Evolutionary conservation across 2,888 invertebrate species (phyloP), one percentile per base, ranked within the genome.

Genomic region (Spisula subtruncata): DNA sequence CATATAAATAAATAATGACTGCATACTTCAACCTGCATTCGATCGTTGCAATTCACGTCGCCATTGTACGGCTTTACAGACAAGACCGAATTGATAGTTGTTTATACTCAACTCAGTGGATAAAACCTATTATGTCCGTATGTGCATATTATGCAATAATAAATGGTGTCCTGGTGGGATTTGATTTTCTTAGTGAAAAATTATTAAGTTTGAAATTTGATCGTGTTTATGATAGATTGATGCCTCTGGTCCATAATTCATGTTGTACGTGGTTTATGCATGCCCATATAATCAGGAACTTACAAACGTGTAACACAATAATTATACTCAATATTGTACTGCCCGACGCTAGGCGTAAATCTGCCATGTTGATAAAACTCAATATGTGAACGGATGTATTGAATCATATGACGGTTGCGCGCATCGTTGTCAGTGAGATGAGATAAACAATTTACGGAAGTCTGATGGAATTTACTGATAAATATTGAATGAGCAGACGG

Each of bases 1-100:
- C 75, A 75, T 75, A 32, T 75, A 14, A 75, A 75, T 75, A 75
- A 75, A 16, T 75, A 75, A 75, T 75, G 75, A 75, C 32, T 32
- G 35, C 29, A 75, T 75, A 75, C 75, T 75, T 75, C 35, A 75
- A 32, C 25, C 75, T 75, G 75, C 75, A 75, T 75, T 32, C 14
- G 75, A 75, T 32, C 32, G 25, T 14, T 75, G 75, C 35, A 75
- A 18, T 32, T 35, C 25, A 10, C 25, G 60, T 25, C n/a, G 32
- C 75, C 18, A 35, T 75, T 32, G 32, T 75, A 75, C 75, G 16
- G 35, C 4, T 32, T 35, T 16, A 16, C 25, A 75, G 75, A n/a
- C n/a, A n/a, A n/a, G n/a, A 16, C 75, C 75, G 75, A 32, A 75
- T 32, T 14, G 10, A 75, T 75, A 18, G 35, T 16, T 35, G n/a